Evolutionary conservation across 2,113 vertebrate genomes (phyloP), one percentile per base, ranked within the genome.

Genomic region (Lophura nycthemera): DNA sequence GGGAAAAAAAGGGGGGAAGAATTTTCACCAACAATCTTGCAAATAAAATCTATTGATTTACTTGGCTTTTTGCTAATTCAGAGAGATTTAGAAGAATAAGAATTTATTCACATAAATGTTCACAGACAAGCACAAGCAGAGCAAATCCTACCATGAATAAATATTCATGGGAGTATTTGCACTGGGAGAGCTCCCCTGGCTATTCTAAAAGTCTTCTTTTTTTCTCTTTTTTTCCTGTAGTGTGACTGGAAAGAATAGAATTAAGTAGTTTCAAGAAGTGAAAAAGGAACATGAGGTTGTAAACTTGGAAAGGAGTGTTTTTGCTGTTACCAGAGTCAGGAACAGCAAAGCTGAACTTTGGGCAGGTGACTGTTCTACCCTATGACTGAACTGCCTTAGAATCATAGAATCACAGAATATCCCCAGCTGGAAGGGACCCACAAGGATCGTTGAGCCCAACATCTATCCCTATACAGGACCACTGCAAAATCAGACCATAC

Each of bases 101-200:
- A 96, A 91, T 95, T 94, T 96, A 95, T 95, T 93, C 85, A 66
- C 52, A 72, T 20, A 84, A 93, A 81, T 83, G 60, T 67, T 93
- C 75, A 65, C 75, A 88, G 75, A 88, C 94, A 92, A 94, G 57
- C n/a, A 74, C 79, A 75, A 87, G 43, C 65, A 82, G 86, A 90
- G 88, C n/a, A 94, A 93, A 95, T 95, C 83, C 88, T 90, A 91
- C 65, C 65, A 88, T 81, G 86, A 95, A 96, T 96, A 96, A 95
- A 95, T 94, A 94, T 95, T 94, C 95, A 94, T 90, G 72, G 83
- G 5, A 86, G 43, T 88, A 83, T 92, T 95, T 93, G 66, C 76
- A 88, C 83, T 82, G 73, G 43, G 70, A 90, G 65, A 91, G 34
- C 52, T 97, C 85, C 81, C 79, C 40, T 86, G 93, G 86, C 80